Evolutionary conservation across 2,113 vertebrate genomes (phyloP).

Genomic region (Hippocampus abdominalis): DNA sequence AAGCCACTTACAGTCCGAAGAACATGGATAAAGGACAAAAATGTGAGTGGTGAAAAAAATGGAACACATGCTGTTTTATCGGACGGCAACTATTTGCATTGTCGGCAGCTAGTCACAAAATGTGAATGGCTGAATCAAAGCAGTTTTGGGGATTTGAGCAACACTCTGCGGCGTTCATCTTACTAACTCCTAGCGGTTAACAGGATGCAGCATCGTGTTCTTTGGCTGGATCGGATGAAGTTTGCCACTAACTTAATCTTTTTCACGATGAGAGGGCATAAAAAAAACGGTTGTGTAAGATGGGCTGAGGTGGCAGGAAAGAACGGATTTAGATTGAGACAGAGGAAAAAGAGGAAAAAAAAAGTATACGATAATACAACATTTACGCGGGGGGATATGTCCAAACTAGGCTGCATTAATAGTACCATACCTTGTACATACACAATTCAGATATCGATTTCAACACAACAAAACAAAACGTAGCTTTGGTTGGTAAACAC

Average conservation of each 20-base stretch:
- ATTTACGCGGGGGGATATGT: constrained; percentile 60
- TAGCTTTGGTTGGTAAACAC: constrained; percentile 83
- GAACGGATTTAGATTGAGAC: constrained; percentile 24
- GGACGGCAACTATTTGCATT: neutral
- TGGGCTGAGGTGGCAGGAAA: constrained; percentile 10
- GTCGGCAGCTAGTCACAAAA: neutral
- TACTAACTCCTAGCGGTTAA: neutral
- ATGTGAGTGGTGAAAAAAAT: neutral
- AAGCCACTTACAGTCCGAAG: neutral
- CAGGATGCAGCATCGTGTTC: neutral
- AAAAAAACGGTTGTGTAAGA: constrained; percentile 16
- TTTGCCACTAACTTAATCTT: neutral
- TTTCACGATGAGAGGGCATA: neutral
- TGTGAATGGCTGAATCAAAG: neutral
- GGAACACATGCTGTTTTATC: neutral
- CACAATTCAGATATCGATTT: constrained; percentile 71
- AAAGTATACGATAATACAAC: constrained; percentile 56
- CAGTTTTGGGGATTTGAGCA: neutral
- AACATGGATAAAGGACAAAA: neutral
- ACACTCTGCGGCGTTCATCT: neutral
- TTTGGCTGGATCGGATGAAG: neutral
- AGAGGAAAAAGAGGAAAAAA: neutral
- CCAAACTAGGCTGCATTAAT: constrained; percentile 67
- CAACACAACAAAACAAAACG: constrained; percentile 82
- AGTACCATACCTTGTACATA: constrained; percentile 73